These are phyloP conservation scores for Chaetophractus vellerosus DNA, from an alignment of 2,797 vertebrate genomes.

Conservation along the genomic window DNA sequence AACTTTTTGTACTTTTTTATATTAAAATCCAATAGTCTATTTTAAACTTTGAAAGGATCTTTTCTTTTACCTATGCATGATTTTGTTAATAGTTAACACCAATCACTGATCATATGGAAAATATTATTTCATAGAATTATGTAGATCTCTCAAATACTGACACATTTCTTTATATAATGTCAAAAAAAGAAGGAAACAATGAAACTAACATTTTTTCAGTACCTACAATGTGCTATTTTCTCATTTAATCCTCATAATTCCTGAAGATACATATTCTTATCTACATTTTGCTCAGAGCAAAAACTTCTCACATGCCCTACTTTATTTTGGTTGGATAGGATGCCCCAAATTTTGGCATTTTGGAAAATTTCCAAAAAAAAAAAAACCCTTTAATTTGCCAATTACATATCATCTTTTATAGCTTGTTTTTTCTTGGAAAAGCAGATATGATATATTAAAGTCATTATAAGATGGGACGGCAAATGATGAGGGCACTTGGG, in stretches of 20 bases:
- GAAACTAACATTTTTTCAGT: not conserved
- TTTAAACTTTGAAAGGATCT: conserved; percentile 30
- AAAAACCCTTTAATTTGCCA: conserved; percentile 15
- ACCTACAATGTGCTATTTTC: not conserved
- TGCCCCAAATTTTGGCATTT: not conserved
- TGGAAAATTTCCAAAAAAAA: not conserved
- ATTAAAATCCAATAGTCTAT: not conserved
- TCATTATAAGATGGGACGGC: not conserved
- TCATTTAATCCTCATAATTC: conserved; percentile 46
- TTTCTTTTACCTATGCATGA: not conserved
- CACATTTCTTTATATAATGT: not conserved
- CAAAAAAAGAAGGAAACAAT: not conserved
- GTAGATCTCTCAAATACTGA: not conserved
- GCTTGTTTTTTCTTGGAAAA: not conserved
- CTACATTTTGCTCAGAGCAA: not conserved
- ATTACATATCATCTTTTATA: conserved; percentile 9
- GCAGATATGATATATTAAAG: not conserved
- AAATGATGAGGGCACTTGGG: not conserved
- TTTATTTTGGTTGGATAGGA: not conserved
- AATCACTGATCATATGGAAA: not conserved
- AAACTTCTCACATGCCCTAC: not conserved
- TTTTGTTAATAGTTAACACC: not conserved
- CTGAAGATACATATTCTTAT: not conserved
- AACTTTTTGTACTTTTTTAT: not conserved
- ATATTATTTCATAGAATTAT: conserved; percentile 25